Evolutionary conservation across 1,140 invertebrate species (phyloP).

Genomic region (Ridgeia piscesae): DNA sequence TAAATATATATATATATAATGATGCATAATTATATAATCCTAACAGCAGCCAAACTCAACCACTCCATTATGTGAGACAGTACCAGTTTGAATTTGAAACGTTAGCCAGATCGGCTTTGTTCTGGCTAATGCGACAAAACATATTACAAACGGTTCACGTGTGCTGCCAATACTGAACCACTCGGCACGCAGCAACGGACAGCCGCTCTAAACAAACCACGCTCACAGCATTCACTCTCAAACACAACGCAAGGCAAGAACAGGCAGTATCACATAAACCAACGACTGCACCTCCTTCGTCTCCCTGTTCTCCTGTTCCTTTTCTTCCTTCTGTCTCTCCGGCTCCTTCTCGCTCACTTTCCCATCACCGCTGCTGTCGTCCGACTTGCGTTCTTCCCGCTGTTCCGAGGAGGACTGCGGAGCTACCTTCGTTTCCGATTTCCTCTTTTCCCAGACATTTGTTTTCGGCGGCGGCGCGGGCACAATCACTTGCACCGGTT

Average conservation of each 20-base stretch:
- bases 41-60: too few species aligned
- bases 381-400: not conserved
- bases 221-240: not conserved
- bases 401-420: not conserved
- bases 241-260: not conserved
- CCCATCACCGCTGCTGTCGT: not conserved
- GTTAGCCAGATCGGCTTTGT: too few species aligned
- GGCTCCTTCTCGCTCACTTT: not conserved
- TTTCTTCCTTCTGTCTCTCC: not conserved
- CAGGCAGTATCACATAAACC: not conserved
- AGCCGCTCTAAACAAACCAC: not conserved
- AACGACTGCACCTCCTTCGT: not conserved
- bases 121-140: too few species aligned
- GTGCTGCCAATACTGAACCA: not conserved
- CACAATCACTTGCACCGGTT: not conserved
- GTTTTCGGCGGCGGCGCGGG: not conserved
- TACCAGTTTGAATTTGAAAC: too few species aligned
- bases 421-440: not conserved
- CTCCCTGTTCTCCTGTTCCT: not conserved
- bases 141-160: too few species aligned
- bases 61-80: too few species aligned
- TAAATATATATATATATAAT: too few species aligned
- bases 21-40: too few species aligned
- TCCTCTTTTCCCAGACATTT: constrained; percentile 19
- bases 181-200: not conserved